These are phyloP conservation scores for Drusus annulatus DNA, from an alignment of 1,140 invertebrate species.

Conservation along the genomic window DNA sequence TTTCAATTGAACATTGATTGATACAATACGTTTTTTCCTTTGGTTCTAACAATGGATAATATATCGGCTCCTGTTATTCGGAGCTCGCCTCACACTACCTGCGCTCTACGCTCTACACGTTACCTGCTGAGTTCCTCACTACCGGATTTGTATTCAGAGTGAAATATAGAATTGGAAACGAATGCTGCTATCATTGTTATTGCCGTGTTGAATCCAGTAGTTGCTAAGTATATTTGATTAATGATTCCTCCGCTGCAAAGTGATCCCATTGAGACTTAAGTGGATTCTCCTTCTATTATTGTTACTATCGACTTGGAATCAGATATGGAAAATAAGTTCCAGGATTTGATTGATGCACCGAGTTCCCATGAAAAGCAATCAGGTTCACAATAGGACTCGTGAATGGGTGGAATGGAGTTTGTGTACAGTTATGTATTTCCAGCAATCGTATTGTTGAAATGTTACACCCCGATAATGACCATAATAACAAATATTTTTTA, in stretches of 20 bases:
- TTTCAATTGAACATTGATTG: slow-evolving; percentile 59
- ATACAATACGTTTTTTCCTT: slow-evolving; percentile 51
- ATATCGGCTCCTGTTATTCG: slow-evolving; percentile 5
- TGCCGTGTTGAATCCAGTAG: slow-evolving; percentile 49
- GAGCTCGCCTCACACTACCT: too few species aligned
- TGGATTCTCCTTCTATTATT: slow-evolving; percentile 55
- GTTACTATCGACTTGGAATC: slow-evolving; percentile 54
- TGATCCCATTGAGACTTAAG: slow-evolving; percentile 57
- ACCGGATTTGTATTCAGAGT: slow-evolving; percentile 47
- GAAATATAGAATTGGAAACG: slow-evolving; percentile 53
- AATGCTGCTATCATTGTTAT: slow-evolving; percentile 34
- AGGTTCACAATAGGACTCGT: slow-evolving; percentile 31
- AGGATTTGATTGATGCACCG: slow-evolving; percentile 56
- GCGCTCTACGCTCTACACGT: not conserved
- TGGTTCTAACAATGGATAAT: slow-evolving; percentile 37
- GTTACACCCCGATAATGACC: slow-evolving; percentile 31
- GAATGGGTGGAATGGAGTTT: slow-evolving; percentile 26
- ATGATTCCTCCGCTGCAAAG: slow-evolving; percentile 52
- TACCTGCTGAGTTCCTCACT: slow-evolving; percentile 40
- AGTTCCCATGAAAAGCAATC: slow-evolving; percentile 51
- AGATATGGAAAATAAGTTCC: slow-evolving; percentile 48
- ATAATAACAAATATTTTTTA: slow-evolving; percentile 5
- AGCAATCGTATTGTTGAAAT: slow-evolving; percentile 31
- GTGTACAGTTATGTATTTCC: slow-evolving; percentile 20
- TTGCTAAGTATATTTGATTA: slow-evolving; percentile 55